These are phyloP conservation scores for Ictalurus furcatus DNA, from an alignment of 2,113 vertebrate genomes.

Conservation along the genomic window DNA sequence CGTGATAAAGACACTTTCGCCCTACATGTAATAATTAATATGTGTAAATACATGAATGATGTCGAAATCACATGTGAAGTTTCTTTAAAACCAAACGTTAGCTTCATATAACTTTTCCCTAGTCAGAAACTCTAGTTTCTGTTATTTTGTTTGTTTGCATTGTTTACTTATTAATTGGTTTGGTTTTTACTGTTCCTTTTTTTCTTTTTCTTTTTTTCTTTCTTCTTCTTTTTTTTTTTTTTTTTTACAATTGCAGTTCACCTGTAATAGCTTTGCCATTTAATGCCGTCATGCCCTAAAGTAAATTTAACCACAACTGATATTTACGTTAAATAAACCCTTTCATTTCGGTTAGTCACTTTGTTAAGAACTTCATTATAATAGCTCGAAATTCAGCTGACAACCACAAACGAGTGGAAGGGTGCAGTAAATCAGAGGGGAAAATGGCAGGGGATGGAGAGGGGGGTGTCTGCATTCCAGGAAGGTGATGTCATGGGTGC, in stretches of 20 bases:
- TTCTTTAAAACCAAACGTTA: background rate
- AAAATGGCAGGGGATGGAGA: slow-evolving; percentile 30
- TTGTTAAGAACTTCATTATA: slow-evolving; percentile 16
- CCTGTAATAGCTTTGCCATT: background rate
- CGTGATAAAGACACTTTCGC: too few relatives aligned
- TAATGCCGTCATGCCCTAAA: background rate
- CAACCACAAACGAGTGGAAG: slow-evolving; percentile 3
- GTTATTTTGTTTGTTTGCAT: background rate
- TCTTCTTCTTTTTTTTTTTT: too few relatives aligned
- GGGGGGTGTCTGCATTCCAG: slow-evolving; percentile 55
- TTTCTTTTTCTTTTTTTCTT: too few relatives aligned
- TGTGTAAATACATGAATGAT: background rate
- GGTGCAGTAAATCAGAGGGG: slow-evolving; percentile 24
- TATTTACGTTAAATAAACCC: slow-evolving; percentile 6
- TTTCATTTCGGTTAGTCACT: slow-evolving; percentile 6
- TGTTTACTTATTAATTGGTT: background rate
- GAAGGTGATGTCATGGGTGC: slow-evolving; percentile 57
- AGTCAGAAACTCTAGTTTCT: background rate
- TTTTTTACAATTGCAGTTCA: background rate
- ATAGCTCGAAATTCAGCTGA: background rate
- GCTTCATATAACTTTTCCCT: background rate
- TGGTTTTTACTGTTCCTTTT: background rate
- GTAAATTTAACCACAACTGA: background rate
- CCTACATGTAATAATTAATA: background rate
- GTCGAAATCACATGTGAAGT: background rate